Percentiles rank a stretch among this genome's conserved stretches.
Conservation (phyloP, 2,113 vertebrate species). For the Xyrauchen texanus region DNA sequence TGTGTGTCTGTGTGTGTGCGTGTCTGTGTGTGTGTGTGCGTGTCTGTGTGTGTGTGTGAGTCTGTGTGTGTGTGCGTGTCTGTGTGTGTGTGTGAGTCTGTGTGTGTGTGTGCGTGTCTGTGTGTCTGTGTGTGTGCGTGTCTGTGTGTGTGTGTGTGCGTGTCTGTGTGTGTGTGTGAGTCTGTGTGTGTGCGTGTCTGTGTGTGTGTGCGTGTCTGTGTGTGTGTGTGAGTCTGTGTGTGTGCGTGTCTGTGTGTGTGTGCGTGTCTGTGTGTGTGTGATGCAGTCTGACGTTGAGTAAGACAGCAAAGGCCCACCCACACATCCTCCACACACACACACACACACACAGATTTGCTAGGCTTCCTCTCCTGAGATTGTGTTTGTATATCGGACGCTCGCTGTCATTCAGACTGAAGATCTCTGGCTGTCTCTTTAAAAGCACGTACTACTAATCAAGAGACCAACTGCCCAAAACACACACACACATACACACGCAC, state of each 20-base stretch:
- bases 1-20: conserved; percentile 58
- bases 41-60: conserved; percentile 56
- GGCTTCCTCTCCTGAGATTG: too few species aligned
- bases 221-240: conserved; percentile 62
- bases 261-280: conserved; percentile 61
- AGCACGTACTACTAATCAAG: too few species aligned
- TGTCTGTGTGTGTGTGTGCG: conserved; percentile 49
- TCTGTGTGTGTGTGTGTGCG: too few species aligned
- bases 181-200: too few species aligned
- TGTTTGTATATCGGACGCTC: too few species aligned
- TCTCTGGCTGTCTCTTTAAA: too few species aligned
- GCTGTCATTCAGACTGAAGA: too few species aligned
- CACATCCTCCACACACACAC: conserved; percentile 70
- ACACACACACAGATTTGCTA: background rate
- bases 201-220: too few species aligned
- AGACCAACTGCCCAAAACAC: too few species aligned
- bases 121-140: too few species aligned
- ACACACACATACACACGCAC: background rate
- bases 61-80: conserved; percentile 51
- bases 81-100: conserved; percentile 61
- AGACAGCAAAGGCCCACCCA: conserved; percentile 68
- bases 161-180: too few species aligned
- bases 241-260: conserved; percentile 45
- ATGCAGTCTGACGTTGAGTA: conserved; percentile 62
- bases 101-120: too few species aligned